Percentiles rank a stretch among this genome's conserved stretches.
phyloP scores from a whole-genome alignment of 2,113 vertebrate genomes.

The Cebus imitator region DNA sequence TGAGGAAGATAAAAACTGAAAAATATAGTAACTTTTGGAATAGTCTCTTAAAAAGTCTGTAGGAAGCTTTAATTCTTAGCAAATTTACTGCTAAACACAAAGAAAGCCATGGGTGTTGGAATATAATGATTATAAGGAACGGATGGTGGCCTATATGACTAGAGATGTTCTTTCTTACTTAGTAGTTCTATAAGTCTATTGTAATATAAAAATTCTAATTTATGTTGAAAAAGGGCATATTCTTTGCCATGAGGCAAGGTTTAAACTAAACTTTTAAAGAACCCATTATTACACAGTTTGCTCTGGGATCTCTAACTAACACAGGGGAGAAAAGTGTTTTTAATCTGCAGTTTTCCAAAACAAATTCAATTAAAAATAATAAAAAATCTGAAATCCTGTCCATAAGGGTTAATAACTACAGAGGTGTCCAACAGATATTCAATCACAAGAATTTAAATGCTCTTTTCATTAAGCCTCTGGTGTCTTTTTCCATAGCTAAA shows the following conservation, averaged over 20 bases:
- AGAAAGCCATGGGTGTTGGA: not conserved
- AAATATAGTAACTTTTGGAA: not conserved
- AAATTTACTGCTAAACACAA: slow-evolving; percentile 14
- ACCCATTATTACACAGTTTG: slow-evolving; percentile 64
- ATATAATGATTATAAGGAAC: not conserved
- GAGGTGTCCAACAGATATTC: slow-evolving; percentile 84
- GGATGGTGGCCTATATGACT: not conserved
- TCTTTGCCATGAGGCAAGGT: slow-evolving; percentile 18
- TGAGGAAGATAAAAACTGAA: not conserved
- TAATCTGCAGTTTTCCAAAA: slow-evolving; percentile 62
- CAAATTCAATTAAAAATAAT: slow-evolving; percentile 84
- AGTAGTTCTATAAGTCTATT: slow-evolving; percentile 43
- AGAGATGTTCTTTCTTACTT: not conserved
- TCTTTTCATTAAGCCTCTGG: slow-evolving; percentile 85
- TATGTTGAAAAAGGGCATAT: not conserved
- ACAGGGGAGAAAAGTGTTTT: slow-evolving; percentile 51
- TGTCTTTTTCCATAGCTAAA: slow-evolving; percentile 80
- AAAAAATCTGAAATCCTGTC: slow-evolving; percentile 80
- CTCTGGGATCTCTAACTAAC: slow-evolving; percentile 46
- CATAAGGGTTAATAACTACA: slow-evolving; percentile 84
- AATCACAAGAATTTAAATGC: slow-evolving; percentile 86
- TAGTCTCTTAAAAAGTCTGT: not conserved
- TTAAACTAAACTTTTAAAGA: slow-evolving; percentile 68
- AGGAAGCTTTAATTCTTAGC: slow-evolving; percentile 41
- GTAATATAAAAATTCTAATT: slow-evolving; percentile 48